phyloP scores from a whole-genome alignment of 2,113 vertebrate species.

The Ochotona curzoniae region DNA sequence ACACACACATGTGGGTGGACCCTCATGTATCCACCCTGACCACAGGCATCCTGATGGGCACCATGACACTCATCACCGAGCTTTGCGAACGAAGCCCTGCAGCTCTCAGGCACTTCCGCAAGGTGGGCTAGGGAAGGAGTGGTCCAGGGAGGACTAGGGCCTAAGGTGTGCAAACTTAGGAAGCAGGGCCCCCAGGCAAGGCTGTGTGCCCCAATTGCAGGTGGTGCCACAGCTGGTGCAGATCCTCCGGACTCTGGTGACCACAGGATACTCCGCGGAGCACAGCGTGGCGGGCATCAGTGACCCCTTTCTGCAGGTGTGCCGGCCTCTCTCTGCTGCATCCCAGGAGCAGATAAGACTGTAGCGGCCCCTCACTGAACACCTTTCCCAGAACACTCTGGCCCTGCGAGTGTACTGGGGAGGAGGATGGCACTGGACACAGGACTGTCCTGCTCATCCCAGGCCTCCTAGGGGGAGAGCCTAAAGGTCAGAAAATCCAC shows the following conservation, averaged over 20 bases:
- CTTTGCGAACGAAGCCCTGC: slow-evolving; percentile 89
- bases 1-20: not conserved
- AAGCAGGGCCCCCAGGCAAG: not conserved
- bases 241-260: slow-evolving; percentile 90
- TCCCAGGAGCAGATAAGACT: not conserved
- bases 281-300: slow-evolving; percentile 93
- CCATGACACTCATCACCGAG: slow-evolving; percentile 91
- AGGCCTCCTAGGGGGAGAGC: not conserved
- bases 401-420: not conserved
- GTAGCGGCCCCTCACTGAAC: not conserved
- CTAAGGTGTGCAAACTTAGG: not conserved
- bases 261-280: slow-evolving; percentile 91
- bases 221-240: slow-evolving; percentile 91
- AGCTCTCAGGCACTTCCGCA: slow-evolving; percentile 89
- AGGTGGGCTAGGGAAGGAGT: slow-evolving; percentile 85
- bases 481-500: slow-evolving; percentile 21
- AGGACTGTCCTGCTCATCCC: not conserved
- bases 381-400: not conserved
- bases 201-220: slow-evolving; percentile 79
- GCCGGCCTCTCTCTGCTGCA: not conserved
- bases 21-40: slow-evolving; percentile 45
- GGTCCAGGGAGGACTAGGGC: not conserved
- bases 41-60: slow-evolving; percentile 86
- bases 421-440: not conserved
- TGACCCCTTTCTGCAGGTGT: slow-evolving; percentile 94